Evolutionary conservation across 1,140 invertebrate species (phyloP), one percentile per base, ranked within the genome.

Genomic region (Drosophila sturtevanti): DNA sequence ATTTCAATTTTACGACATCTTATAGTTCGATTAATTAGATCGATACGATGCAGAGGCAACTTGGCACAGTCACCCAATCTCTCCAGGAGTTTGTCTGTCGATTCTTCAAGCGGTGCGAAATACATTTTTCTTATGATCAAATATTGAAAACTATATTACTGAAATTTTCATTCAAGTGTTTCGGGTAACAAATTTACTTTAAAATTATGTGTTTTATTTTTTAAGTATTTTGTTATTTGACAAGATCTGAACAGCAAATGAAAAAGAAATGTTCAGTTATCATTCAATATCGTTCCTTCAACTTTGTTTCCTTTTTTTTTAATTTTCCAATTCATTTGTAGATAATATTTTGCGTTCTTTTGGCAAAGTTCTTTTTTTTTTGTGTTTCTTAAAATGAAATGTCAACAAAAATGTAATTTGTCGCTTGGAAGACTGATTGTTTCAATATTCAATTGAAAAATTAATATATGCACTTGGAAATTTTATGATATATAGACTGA

Each of bases 1-100:
- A 82, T 82, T 51, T 82, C 80, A 7, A 78, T 51, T 9, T 59
- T 63, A 3, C 7, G 27, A 14, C 80, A 81, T 3, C 63, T 55
- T 2, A 68, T 7, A 0, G 60, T 59, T 5, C 79, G 79, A 0
- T 12, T 61, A 5, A 82, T 18, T 10, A 79, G 21, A 48, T 84
- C 79, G 16, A 82, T 84, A 14, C 71, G 58, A 7, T 79, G 51
- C 5, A 82, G 22, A 0, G 55, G 59, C 31, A 76, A 7, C 27
- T 67, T 37, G 4, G 41, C 18, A 34, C 80, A 84, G 14, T 69
- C 35, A 0, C 44, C 56, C 44, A 84, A n/a, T 0, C 6, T 31
- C 12, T 48, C 21, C 0, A 75, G 2, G 2, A 18, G 9, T 0
- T 18, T 21, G 0, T 37, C n/a, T 27, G 31, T 61, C 9, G 21